Conservation (phyloP, 2,113 vertebrate genomes). For the Lepidothrix coronata region DNA sequence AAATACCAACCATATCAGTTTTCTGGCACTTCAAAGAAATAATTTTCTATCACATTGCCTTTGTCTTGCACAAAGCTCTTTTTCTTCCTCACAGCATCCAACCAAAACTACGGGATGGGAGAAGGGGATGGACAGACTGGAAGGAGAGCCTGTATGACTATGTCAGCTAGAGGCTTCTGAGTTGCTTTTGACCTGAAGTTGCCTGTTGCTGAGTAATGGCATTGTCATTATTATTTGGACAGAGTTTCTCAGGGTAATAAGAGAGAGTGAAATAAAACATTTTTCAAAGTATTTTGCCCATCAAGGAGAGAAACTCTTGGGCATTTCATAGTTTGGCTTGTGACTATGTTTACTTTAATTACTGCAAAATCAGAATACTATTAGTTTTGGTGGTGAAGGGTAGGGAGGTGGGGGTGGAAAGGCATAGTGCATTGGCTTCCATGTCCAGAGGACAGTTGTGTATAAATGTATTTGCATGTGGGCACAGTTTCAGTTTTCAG, state of each 20-base stretch:
- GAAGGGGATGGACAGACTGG: not conserved
- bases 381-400: not conserved
- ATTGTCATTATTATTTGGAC: not conserved
- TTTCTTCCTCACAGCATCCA: not conserved
- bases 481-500: not conserved
- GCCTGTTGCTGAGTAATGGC: not conserved
- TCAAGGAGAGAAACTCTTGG: not conserved
- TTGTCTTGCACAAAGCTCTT: not conserved
- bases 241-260: not conserved
- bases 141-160: not conserved
- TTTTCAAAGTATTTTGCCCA: not conserved
- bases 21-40: not conserved
- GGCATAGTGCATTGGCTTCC: not conserved
- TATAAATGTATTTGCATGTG: not conserved
- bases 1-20: not conserved
- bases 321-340: not conserved
- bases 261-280: not conserved
- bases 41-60: not conserved
- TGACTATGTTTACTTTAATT: not conserved
- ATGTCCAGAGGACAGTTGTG: not conserved
- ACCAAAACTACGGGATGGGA: accelerated
- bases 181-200: not conserved
- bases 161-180: not conserved
- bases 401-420: not conserved
- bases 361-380: not conserved